A percentile compares a stretch with the other conserved stretches of the same genome.
Conservation (phyloP, 2,888 invertebrate genomes). For the Druceiella hillmani region DNA sequence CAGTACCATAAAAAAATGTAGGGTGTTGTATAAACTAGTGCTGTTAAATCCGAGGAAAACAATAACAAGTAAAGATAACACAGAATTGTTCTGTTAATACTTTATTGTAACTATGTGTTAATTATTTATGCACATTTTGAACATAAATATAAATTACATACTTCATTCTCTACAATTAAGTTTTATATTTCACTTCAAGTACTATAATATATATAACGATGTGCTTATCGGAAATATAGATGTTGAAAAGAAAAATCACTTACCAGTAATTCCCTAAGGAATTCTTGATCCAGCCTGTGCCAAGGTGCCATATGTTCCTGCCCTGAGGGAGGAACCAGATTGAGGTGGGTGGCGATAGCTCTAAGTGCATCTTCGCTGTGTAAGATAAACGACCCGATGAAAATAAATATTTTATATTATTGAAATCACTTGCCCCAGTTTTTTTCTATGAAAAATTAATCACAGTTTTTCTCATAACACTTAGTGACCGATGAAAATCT, state of each 20-base stretch:
- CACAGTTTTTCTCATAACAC: too few species aligned
- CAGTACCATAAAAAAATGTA: too few species aligned
- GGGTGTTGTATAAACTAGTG: too few species aligned
- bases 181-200: too few species aligned
- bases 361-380: conserved; percentile 68
- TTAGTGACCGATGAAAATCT: too few species aligned
- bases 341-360: conserved; percentile 80
- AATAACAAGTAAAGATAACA: too few species aligned
- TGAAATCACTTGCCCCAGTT: background rate
- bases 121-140: too few species aligned
- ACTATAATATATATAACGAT: background rate
- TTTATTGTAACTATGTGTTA: too few species aligned
- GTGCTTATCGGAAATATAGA: conserved; percentile 2
- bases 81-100: too few species aligned
- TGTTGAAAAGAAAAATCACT: conserved; percentile 27
- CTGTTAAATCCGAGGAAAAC: too few species aligned
- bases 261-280: conserved; percentile 83
- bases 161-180: too few species aligned
- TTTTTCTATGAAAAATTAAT: background rate
- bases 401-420: conserved; percentile 9
- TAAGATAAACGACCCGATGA: conserved; percentile 6
- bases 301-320: conserved; percentile 64
- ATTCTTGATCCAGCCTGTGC: conserved; percentile 74
- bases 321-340: conserved; percentile 73
- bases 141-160: too few species aligned